Percentiles rank a stretch among this genome's conserved stretches.
These are phyloP conservation scores for Oophaga sylvatica DNA, from an alignment of 2,797 vertebrate species.

Conservation along the genomic window DNA sequence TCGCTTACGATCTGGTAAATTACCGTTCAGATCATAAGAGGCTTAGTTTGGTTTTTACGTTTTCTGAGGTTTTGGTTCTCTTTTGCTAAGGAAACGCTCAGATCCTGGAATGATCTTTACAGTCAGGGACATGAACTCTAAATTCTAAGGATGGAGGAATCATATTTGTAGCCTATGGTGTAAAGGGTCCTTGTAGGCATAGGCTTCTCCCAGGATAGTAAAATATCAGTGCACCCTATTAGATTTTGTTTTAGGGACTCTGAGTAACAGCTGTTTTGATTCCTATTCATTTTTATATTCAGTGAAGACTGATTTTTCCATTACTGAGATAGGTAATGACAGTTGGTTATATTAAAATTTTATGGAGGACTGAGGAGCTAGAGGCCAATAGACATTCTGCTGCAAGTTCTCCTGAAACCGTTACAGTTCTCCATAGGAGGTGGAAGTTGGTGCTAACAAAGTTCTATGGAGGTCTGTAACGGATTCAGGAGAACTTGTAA, in stretches of 20 bases:
- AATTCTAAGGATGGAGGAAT: neutral
- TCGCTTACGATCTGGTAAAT: constrained; percentile 20
- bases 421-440: too few relatives aligned
- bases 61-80: too few relatives aligned
- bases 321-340: too few relatives aligned
- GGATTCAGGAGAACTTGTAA: too few relatives aligned
- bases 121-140: neutral
- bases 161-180: neutral
- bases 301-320: too few relatives aligned
- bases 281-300: too few relatives aligned
- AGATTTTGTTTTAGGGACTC: neutral
- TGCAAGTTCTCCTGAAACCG: too few relatives aligned
- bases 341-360: too few relatives aligned
- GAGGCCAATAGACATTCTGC: too few relatives aligned
- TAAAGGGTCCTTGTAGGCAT: neutral
- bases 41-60: neutral
- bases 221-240: neutral
- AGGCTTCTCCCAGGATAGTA: neutral
- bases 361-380: too few relatives aligned
- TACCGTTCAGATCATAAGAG: neutral
- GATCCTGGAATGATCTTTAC: neutral
- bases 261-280: neutral
- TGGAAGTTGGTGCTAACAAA: too few relatives aligned
- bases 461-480: too few relatives aligned
- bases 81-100: neutral